Evolutionary conservation across 2,888 invertebrate genomes (phyloP).

Genomic region (Itoplectis maculator): DNA sequence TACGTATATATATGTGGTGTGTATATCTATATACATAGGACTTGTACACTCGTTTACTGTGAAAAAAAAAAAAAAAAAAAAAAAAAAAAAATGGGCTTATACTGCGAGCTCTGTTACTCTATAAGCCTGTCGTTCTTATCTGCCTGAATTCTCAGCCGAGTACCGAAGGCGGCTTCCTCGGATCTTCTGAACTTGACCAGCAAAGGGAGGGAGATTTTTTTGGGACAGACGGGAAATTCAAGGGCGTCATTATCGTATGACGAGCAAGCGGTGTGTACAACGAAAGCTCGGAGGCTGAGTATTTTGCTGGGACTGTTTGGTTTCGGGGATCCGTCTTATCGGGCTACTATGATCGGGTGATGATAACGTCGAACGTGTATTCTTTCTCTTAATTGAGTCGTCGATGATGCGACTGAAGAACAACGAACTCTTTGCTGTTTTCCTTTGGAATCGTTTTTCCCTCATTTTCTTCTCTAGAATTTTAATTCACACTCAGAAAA

Average conservation of each 20-base stretch:
- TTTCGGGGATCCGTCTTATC: conserved; percentile 28
- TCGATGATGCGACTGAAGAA: no score
- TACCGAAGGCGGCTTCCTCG: conserved; percentile 32
- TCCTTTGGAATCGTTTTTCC: background rate
- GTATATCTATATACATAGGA: no score
- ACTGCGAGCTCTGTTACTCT: no score
- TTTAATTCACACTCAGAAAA: no score
- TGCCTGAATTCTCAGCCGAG: conserved; percentile 47
- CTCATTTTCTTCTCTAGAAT: background rate
- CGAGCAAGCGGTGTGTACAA: conserved; percentile 9
- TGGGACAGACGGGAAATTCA: conserved; percentile 53
- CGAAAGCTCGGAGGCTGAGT: conserved; percentile 35
- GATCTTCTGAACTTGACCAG: conserved; percentile 58
- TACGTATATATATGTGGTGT: conserved; percentile 20
- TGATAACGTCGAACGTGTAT: conserved; percentile 9
- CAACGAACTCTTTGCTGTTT: background rate
- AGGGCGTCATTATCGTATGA: conserved; percentile 45
- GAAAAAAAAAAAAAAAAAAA: no score
- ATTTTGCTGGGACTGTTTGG: conserved; percentile 12
- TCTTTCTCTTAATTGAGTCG: conserved; percentile 73
- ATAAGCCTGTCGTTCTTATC: conserved; percentile 62
- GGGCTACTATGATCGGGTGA: conserved; percentile 41
- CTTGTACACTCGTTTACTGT: no score
- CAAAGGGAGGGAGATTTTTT: background rate
- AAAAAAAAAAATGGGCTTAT: no score